Conservation (phyloP, 2,113 vertebrate genomes). For the Fregetta grallaria region DNA sequence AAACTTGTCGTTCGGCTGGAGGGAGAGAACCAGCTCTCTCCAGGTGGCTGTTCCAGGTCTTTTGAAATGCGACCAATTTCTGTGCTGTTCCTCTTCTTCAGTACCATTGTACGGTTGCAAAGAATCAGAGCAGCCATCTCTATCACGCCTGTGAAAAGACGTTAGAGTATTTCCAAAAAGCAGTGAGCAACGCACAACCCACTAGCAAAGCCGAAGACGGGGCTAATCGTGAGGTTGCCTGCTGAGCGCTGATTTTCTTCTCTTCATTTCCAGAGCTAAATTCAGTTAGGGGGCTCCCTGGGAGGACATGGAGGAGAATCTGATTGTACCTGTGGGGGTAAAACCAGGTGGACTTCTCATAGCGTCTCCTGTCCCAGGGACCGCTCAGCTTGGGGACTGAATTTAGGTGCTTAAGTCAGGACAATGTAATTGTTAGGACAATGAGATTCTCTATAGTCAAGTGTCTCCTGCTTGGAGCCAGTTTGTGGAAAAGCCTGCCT, state of each 20-base stretch:
- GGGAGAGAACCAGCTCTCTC: background rate
- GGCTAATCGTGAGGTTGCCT: background rate
- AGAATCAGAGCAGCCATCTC: background rate
- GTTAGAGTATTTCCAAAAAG: background rate
- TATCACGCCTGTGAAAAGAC: background rate
- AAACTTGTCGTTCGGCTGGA: background rate
- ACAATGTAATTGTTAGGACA: background rate
- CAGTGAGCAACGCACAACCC: background rate
- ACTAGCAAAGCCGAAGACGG: background rate
- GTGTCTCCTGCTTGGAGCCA: background rate
- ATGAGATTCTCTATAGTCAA: background rate
- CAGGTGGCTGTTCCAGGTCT: background rate
- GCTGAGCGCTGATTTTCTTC: background rate
- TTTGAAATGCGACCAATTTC: background rate
- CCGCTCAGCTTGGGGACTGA: background rate
- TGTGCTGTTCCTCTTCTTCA: background rate
- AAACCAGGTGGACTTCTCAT: background rate
- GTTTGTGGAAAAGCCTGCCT: background rate
- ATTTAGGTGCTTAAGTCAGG: background rate
- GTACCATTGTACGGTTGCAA: background rate
- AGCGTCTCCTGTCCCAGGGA: background rate
- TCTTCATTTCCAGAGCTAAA: background rate
- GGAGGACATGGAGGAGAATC: background rate
- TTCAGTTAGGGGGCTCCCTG: background rate
- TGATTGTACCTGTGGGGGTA: background rate